These are phyloP conservation scores for Phrynosoma blainvillii DNA, from an alignment of 2,113 vertebrate species.

Conservation along the genomic window DNA sequence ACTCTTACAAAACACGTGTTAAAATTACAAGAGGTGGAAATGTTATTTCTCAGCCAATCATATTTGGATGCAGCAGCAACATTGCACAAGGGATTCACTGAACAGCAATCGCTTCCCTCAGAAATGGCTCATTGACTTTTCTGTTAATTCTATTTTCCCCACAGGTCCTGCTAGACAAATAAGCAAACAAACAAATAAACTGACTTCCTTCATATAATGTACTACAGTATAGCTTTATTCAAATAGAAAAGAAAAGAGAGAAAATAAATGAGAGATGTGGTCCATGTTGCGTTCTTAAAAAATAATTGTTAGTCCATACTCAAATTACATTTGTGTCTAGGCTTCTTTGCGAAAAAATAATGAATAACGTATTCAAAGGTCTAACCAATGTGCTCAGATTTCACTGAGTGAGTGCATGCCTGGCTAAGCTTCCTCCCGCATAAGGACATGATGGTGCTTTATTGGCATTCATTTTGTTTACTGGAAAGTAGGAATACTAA, in stretches of 20 bases:
- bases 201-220: not conserved
- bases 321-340: not conserved
- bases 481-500: not conserved
- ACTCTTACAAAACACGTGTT: not conserved
- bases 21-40: conserved; percentile 12
- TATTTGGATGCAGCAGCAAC: not conserved
- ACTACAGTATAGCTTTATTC: not conserved
- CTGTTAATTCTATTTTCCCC: conserved; percentile 29
- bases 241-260: not conserved
- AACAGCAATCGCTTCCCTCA: not conserved
- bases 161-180: not conserved
- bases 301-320: too few species aligned
- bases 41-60: conserved; percentile 10
- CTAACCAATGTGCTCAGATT: not conserved
- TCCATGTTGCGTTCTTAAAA: not conserved
- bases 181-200: not conserved
- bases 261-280: not conserved
- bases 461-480: conserved; percentile 3
- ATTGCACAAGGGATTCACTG: not conserved
- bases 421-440: not conserved
- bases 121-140: conserved; percentile 18
- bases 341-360: not conserved
- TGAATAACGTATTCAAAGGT: not conserved
- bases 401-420: not conserved
- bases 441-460: not conserved